Base-by-base conservation (phyloP, 2,113 vertebrate genomes). In the Harpagus bidentatus region DNA sequence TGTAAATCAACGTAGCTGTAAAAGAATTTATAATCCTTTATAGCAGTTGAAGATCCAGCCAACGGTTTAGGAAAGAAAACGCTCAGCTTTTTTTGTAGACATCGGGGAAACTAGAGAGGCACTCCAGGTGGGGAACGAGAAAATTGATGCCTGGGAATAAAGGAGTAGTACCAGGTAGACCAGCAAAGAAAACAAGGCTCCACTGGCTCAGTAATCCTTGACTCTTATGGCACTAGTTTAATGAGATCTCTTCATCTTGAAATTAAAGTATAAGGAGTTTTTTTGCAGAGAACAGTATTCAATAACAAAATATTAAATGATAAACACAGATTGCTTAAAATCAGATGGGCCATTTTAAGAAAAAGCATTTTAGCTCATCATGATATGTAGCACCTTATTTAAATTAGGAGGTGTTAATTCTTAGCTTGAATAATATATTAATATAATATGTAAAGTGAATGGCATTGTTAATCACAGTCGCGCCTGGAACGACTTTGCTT, bases 371-470 rank as follows among this genome's bases (percentile, higher is more conserved):
- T 98, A 98, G 98, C 98, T 98, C 98, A 98, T 98, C 98, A 98
- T 98, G 98, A 98, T 98, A 98, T 98, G 98, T 99, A 98, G 98
- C 98, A 98, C 98, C 98, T 98, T 99, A 98, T 98, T 99, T 98
- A 98, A 98, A 98, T 99, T 98, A 98, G 98, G 98, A 98, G 98
- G 98, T 98, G 98, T 98, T 98, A 99, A 98, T 98, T 98, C 98
- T 98, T 99, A 98, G 98, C 98, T 98, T 98, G 98, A 98, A 98
- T 99, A 99, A 99, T 99, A 99, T 99, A 99, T 99, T 99, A 98
- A 99, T 99, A 99, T 99, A 99, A 98, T 98, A 98, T 99, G 98
- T 98, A 98, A 98, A 98, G 98, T 98, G 98, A 99, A 99, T 99
- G 98, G 98, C 98, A 99, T 99, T 98, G 98, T 99, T 99, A 99